A percentile compares a stretch with the other conserved stretches of the same genome.
phyloP scores from a whole-genome alignment of 2,888 invertebrate genomes.

The Epirrhoe alternata region DNA sequence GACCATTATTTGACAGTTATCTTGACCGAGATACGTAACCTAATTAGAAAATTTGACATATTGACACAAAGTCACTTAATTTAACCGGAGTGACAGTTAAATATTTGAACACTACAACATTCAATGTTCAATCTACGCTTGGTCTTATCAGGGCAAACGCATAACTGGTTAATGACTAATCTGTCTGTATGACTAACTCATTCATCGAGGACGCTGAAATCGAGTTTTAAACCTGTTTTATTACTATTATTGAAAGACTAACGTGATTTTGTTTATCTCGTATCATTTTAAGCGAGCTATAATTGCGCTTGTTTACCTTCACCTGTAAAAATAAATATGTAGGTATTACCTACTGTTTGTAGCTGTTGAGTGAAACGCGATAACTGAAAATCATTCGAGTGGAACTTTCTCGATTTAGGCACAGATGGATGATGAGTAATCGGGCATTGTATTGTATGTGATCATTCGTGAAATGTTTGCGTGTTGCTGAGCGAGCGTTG shows the following conservation, averaged over 20 bases:
- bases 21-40: slow-evolving; percentile 1
- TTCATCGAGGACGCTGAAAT: slow-evolving; percentile 51
- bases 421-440: slow-evolving; percentile 15
- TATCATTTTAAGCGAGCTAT: slow-evolving; percentile 24
- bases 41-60: slow-evolving; percentile 14
- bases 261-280: slow-evolving; percentile 45
- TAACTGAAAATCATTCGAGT: slow-evolving; percentile 9
- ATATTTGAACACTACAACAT: slow-evolving; percentile 19
- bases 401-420: slow-evolving; percentile 25
- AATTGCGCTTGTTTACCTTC: slow-evolving; percentile 28
- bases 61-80: slow-evolving; percentile 13
- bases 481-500: slow-evolving; percentile 46
- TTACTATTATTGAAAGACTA: slow-evolving; percentile 35
- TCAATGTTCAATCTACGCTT: slow-evolving; percentile 31
- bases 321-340: slow-evolving; percentile 7
- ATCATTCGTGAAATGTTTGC: slow-evolving; percentile 53
- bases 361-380: background rate
- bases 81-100: slow-evolving; percentile 18
- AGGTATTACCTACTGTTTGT: background rate
- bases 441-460: slow-evolving; percentile 35
- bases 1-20: slow-evolving; percentile 1
- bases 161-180: slow-evolving; percentile 50
- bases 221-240: slow-evolving; percentile 47
- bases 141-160: slow-evolving; percentile 35
- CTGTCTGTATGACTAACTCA: slow-evolving; percentile 41